These are phyloP conservation scores for Urechis unicinctus DNA, from an alignment of 2,888 invertebrate genomes.

Conservation along the genomic window DNA sequence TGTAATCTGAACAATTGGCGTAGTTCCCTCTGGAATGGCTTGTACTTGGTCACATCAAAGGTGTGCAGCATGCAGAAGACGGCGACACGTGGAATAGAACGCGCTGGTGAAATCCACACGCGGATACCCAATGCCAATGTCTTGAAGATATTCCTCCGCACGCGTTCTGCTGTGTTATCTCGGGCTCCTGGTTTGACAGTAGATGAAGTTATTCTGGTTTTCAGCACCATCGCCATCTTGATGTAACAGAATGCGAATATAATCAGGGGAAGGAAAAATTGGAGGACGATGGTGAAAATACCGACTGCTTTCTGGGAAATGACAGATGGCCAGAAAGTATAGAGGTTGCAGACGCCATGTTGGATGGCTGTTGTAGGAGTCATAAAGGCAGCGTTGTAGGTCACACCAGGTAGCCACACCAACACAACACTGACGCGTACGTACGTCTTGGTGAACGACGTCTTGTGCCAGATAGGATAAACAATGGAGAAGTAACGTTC, in stretches of 20 bases:
- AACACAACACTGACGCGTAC: conserved; percentile 1
- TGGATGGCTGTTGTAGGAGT: conserved; percentile 6
- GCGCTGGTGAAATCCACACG: no score
- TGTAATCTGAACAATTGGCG: no score
- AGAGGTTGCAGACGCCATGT: conserved; percentile 1
- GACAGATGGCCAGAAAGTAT: conserved; percentile 3
- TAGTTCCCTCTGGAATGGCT: no score
- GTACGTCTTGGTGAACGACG: conserved; percentile 1
- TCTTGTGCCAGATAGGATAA: conserved; percentile 13
- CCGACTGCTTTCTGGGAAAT: conserved; percentile 1
- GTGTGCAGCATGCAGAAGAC: no score
- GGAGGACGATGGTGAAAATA: conserved; percentile 4
- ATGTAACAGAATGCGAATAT: conserved; percentile 6
- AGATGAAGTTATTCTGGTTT: neutral
- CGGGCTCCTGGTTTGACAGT: neutral
- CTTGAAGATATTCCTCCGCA: neutral
- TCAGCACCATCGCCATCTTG: conserved; percentile 8
- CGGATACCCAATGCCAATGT: no score
- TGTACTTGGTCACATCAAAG: no score
- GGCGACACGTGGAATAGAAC: no score
- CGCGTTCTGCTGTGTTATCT: neutral
- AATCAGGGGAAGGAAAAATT: conserved; percentile 10
- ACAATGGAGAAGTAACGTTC: conserved; percentile 15
- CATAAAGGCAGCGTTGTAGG: conserved; percentile 9
- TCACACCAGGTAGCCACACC: conserved; percentile 8